phyloP scores from a whole-genome alignment of 1,140 invertebrate genomes.

The Cherax quadricarinatus region DNA sequence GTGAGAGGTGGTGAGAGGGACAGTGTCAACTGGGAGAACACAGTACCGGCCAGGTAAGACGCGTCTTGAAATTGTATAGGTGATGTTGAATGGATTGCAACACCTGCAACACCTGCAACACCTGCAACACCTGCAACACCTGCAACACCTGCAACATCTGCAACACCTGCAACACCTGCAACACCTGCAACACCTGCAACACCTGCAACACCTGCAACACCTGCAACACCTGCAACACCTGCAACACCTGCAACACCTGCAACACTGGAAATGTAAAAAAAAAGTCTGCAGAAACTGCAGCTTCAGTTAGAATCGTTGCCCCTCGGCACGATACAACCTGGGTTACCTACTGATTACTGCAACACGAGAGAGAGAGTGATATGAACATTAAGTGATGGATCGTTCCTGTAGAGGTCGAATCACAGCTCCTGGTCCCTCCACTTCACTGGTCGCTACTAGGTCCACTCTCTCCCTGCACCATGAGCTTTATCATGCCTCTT shows the following conservation, averaged over 20 bases:
- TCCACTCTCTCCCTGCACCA: too few relatives aligned
- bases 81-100: background rate
- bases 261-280: background rate
- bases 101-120: too few relatives aligned
- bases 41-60: background rate
- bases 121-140: background rate
- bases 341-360: too few relatives aligned
- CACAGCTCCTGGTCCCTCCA: too few relatives aligned
- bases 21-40: too few relatives aligned
- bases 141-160: too few relatives aligned
- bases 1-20: background rate
- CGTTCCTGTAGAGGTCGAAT: background rate
- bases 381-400: background rate
- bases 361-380: background rate
- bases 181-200: background rate
- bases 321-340: too few relatives aligned
- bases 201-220: too few relatives aligned
- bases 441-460: too few relatives aligned
- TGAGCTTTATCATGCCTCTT: too few relatives aligned
- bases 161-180: background rate
- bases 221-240: background rate
- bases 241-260: too few relatives aligned
- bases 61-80: background rate
- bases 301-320: too few relatives aligned
- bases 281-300: background rate